Base-by-base conservation (phyloP, 2,113 vertebrate genomes). In the Columba janthina region DNA sequence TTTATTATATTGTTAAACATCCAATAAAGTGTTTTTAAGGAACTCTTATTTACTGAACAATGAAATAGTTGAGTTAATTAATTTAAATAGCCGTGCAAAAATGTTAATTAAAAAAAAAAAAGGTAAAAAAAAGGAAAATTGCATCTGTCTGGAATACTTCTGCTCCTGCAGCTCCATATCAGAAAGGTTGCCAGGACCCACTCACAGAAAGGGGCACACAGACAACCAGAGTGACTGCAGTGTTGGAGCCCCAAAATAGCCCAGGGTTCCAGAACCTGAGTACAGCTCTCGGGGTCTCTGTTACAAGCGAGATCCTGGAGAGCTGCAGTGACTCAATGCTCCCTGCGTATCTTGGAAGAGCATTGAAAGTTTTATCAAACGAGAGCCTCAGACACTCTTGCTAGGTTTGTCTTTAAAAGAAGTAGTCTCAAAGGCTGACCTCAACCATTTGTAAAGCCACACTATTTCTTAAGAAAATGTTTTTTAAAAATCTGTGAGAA, bases 21-120 rank as follows among this genome's bases (percentile, higher is more conserved):
- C 31, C 69, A 86, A 34, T 91, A 96, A 88, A 61, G 34, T 80
- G n/a, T 32, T 95, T 96, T 88, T 92, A 96, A 96, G 88, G 87
- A 88, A 83, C 31, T 74, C 38, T 85, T 96, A 85, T 74, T 89
- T 95, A 91, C 74, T 74, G 72, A 94, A 72, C 70, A 77, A 73
- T 65, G 53, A 93, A 94, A 90, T 73, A 75, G 51, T 40, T 42
- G 34, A 76, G 26, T 74, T 88, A 85, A 73, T 88, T 85, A 22
- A 77, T 76, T 54, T 85, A 90, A 91, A 85, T 65, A 81, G 9
- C 74, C 83, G 56, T 77, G 53, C 31, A 85, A 85, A 89, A 90
- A 57, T 61, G 36, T 48, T 94, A 80, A 86, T 77, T 15, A 28
- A 9, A 18, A 29, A 46, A 32, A 25, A 29, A 31, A 6, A 5